Evolutionary conservation across 2,797 vertebrate species (phyloP), one percentile per base, ranked within the genome.

Genomic region (Rhinichthys osculus): DNA sequence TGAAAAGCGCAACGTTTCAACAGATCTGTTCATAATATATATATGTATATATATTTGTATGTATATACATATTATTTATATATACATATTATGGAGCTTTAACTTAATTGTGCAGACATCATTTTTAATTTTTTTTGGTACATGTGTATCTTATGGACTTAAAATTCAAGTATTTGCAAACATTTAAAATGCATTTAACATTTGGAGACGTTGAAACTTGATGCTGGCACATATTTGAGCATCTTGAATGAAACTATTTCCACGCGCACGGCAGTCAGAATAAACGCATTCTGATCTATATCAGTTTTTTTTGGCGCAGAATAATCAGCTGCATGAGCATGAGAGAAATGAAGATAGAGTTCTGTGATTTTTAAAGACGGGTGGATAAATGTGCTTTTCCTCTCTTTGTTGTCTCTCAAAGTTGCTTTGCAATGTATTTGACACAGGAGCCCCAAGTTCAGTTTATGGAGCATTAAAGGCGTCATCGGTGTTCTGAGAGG

Each of bases 271-370:
- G 5, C n/a, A n/a, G 14, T 11, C 23, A 27, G 62, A 35, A 47
- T 85, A 19, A 78, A 85, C 10, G 52, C 50, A 73, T 66, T 79
- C 54, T 21, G 84, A 85, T 80, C 54, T 13, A 19, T 64, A 85
- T 85, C 83, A 47, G 83, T 7, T 35, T 52, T 77, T 54, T 23
- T 67, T 30, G 30, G 8, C 44, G 5, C 16, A 9, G 2, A 69
- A 52, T 27, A 44, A 69, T 70, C n/a, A 11, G 35, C 23, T n/a
- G 21, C 33, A 2, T 70, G 19, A 44, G 27, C 27, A 27, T n/a
- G 27, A 47, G 38, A 71, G 21, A 57, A 78, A 23, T 44, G 13
- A 59, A 70, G 38, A 78, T 52, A 1, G 13, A 73, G 52, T 73
- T 0, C 2, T 0, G 27, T 59, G 35, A 62, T 73, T 62, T 5